Evolutionary conservation across 2,888 invertebrate genomes (phyloP).

Genomic region (Himalopsyche kuldschensis): DNA sequence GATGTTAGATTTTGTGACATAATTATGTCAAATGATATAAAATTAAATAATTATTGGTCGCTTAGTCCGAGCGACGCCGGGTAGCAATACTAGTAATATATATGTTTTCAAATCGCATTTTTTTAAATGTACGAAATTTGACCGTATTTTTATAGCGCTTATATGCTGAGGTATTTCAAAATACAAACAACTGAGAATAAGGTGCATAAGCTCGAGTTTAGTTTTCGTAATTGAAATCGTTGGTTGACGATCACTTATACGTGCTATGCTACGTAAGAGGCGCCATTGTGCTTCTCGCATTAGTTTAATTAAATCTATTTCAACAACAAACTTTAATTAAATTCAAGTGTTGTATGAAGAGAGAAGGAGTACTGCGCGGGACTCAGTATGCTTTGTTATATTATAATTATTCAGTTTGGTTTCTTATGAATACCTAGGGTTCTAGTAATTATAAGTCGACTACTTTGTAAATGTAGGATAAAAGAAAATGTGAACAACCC

Average conservation of each 20-base stretch:
- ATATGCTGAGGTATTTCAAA: too few relatives aligned
- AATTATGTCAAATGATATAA: too few relatives aligned
- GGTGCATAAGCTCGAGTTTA: too few relatives aligned
- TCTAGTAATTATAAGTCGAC: conserved; percentile 27
- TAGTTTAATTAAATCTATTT: conserved; percentile 66
- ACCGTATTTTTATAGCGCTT: too few relatives aligned
- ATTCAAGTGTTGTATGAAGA: conserved; percentile 62
- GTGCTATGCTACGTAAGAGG: conserved; percentile 13
- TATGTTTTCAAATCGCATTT: too few relatives aligned
- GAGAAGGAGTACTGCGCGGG: conserved; percentile 42
- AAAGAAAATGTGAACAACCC: neutral
- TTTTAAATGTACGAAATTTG: too few relatives aligned
- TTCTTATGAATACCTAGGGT: conserved; percentile 32
- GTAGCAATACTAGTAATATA: too few relatives aligned
- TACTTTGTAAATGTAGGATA: neutral
- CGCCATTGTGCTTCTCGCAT: conserved; percentile 48
- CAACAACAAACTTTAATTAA: conserved; percentile 65
- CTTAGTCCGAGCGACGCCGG: too few relatives aligned
- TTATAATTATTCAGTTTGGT: conserved; percentile 7
- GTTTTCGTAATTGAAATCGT: too few relatives aligned
- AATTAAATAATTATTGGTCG: too few relatives aligned
- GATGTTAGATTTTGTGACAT: too few relatives aligned
- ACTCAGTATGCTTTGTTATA: conserved; percentile 13
- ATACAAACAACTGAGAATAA: too few relatives aligned
- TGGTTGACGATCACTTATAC: neutral